These are phyloP conservation scores for Coilia nasus DNA, from an alignment of 2,797 vertebrate species.

Conservation along the genomic window DNA sequence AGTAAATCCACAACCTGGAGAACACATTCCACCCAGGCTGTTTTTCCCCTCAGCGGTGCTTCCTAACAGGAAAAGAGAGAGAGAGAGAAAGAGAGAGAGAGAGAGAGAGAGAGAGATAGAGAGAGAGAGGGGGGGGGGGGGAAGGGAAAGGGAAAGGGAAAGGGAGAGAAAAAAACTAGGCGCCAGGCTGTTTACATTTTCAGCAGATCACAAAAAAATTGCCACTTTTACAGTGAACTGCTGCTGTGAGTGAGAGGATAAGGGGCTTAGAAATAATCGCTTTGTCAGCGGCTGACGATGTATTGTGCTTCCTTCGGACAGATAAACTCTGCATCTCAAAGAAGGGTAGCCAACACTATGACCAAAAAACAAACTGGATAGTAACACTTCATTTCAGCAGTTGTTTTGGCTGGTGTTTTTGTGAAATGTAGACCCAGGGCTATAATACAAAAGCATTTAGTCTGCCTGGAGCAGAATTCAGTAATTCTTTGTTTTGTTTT, in stretches of 20 bases:
- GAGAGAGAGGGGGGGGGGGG: too few relatives aligned
- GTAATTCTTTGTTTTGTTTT: background rate
- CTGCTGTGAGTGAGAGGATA: background rate
- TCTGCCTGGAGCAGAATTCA: background rate
- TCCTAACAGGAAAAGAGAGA: background rate
- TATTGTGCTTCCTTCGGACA: background rate
- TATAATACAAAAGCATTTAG: background rate
- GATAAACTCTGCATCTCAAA: conserved; percentile 17
- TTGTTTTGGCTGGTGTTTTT: too few relatives aligned
- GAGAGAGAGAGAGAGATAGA: background rate
- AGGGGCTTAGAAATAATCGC: conserved; percentile 11
- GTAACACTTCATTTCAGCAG: too few relatives aligned
- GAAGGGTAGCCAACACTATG: background rate
- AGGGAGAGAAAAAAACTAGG: background rate
- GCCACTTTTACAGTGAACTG: conserved; percentile 13
- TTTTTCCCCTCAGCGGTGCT: background rate
- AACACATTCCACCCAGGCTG: background rate
- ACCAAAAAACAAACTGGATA: background rate
- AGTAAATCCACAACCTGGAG: background rate
- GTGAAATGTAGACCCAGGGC: background rate
- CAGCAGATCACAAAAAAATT: background rate
- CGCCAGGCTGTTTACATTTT: background rate
- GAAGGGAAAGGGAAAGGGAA: background rate
- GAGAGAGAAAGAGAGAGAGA: background rate
- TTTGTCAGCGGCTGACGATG: conserved; percentile 1